Conservation (phyloP, 2,113 vertebrate species). For the Chlamydotis undulata region DNA sequence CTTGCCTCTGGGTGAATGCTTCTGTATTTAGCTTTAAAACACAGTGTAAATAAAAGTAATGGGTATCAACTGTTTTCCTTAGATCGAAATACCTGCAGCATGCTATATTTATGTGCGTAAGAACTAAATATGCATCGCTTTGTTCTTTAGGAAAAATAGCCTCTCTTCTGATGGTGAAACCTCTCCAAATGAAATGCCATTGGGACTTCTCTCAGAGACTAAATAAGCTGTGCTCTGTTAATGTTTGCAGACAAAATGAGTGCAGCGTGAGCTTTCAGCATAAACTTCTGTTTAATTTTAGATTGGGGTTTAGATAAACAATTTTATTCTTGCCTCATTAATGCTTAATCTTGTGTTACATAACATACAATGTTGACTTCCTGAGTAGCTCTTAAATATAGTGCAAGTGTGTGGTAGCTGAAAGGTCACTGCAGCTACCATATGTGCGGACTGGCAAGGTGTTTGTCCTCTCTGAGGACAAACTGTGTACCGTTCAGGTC, state of each 20-base stretch:
- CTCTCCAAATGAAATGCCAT: not conserved
- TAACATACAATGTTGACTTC: constrained; percentile 63
- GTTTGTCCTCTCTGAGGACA: not conserved
- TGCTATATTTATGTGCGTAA: not conserved
- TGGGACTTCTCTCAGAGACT: constrained; percentile 13
- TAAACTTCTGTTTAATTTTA: constrained; percentile 67
- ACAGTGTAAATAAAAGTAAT: not conserved
- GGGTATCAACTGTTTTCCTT: not conserved
- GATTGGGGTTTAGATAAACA: constrained; percentile 69
- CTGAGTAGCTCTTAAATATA: constrained; percentile 19
- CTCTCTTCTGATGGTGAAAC: not conserved
- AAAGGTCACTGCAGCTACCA: not conserved
- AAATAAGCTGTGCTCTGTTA: constrained; percentile 41
- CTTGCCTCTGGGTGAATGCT: not conserved
- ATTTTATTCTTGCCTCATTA: constrained; percentile 67
- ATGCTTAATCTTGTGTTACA: constrained; percentile 68
- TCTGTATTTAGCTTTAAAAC: constrained; percentile 10
- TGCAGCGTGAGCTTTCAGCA: constrained; percentile 15
- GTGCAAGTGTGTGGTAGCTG: not conserved
- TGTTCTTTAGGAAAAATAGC: constrained; percentile 23
- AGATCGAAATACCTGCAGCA: not conserved
- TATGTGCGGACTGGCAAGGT: constrained; percentile 15
- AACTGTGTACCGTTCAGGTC: accelerated
- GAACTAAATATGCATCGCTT: not conserved
- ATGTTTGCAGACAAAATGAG: constrained; percentile 45